phyloP scores from a whole-genome alignment of 2,797 vertebrate genomes.

The Alcedo quadribrachys region DNA sequence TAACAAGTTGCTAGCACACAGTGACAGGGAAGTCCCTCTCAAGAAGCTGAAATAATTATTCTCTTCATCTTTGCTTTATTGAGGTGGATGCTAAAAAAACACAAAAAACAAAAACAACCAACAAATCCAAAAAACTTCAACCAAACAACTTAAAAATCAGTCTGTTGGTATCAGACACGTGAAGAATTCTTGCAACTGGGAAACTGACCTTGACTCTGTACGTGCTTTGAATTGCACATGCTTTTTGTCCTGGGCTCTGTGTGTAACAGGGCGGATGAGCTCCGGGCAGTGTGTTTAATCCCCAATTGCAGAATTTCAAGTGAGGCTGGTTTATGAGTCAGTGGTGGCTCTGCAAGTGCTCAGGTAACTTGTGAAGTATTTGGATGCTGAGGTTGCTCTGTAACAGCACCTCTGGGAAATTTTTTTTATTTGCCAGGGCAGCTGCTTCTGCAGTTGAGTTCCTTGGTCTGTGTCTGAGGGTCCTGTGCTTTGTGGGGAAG shows the following conservation, averaged over 20 bases:
- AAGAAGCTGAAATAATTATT: conserved; percentile 22
- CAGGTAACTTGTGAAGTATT: not conserved
- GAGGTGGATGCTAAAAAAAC: not conserved
- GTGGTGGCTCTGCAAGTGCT: not conserved
- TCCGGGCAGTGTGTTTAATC: too few relatives aligned
- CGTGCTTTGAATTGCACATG: conserved; percentile 33
- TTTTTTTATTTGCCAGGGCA: not conserved
- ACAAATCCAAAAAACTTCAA: too few relatives aligned
- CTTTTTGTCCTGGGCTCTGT: not conserved
- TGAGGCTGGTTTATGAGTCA: conserved; percentile 11
- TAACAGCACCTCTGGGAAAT: not conserved
- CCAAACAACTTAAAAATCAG: not conserved
- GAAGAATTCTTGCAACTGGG: not conserved
- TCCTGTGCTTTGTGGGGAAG: not conserved
- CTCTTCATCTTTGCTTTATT: not conserved
- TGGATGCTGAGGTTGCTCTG: not conserved
- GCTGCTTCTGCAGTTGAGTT: not conserved
- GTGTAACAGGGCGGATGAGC: not conserved
- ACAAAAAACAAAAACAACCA: too few relatives aligned
- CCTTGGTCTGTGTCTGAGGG: not conserved
- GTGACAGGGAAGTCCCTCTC: not conserved
- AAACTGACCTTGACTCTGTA: not conserved
- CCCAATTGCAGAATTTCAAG: not conserved
- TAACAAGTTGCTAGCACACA: not conserved
- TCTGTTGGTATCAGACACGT: not conserved